Evolutionary conservation across 2,888 invertebrate genomes (phyloP).

Genomic region (Perithous albicinctus): DNA sequence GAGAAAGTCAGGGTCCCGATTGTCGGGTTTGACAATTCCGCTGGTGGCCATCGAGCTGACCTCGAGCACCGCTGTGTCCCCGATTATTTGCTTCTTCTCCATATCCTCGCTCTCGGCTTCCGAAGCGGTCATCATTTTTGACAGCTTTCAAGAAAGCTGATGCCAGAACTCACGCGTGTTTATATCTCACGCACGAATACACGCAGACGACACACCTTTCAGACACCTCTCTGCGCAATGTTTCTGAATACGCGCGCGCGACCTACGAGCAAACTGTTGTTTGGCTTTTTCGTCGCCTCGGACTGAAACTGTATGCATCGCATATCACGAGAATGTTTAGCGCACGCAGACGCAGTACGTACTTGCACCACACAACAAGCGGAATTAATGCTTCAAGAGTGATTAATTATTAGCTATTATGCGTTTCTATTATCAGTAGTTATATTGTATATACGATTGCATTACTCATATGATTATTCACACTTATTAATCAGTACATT

Average conservation of each 20-base stretch:
- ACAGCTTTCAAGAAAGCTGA: conserved; percentile 14
- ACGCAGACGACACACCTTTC: conserved; percentile 59
- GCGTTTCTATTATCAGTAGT: conserved; percentile 12
- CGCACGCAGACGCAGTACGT: conserved; percentile 6
- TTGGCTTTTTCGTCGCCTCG: background rate
- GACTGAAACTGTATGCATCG: too few species aligned
- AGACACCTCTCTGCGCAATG: background rate
- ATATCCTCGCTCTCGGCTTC: conserved; percentile 77
- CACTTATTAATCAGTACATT: too few species aligned
- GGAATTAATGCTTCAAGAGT: background rate
- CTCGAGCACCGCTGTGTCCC: conserved; percentile 79
- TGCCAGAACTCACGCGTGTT: conserved; percentile 18
- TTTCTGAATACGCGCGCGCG: background rate
- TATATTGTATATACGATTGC: background rate
- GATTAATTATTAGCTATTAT: background rate
- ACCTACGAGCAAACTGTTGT: background rate
- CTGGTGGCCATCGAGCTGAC: conserved; percentile 80
- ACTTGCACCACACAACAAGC: background rate
- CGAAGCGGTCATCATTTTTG: conserved; percentile 80
- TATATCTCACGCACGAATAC: conserved; percentile 7
- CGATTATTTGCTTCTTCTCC: conserved; percentile 72
- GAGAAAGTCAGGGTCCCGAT: conserved; percentile 79
- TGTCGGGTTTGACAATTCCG: conserved; percentile 77
- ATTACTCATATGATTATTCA: too few species aligned
- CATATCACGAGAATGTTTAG: background rate